Evolutionary conservation across 2,113 vertebrate species (phyloP), one percentile per base, ranked within the genome.

Genomic region (Podocnemis expansa): DNA sequence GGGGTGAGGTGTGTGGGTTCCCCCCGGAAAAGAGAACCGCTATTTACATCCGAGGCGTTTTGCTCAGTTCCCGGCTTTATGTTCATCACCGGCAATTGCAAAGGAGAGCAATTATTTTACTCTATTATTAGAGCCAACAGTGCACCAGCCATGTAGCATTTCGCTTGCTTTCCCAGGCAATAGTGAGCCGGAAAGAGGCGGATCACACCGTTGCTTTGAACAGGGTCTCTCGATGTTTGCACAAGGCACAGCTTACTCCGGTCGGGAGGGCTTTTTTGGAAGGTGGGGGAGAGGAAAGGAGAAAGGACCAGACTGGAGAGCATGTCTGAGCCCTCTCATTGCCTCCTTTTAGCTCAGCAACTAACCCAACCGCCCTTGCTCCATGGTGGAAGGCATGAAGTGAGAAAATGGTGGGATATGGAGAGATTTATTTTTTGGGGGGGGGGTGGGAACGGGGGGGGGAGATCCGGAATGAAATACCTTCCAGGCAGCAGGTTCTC

Each of bases 401-500:
- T 97, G 89, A 96, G 97, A 98, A 98, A 98, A 98, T 98, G 98
- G 98, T 97, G 98, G 98, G 96, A 98, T 97, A 97, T 94, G 90
- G 91, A 97, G 97, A 97, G 97, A 93, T 97, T 97, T 98, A 90
- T 78, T 96, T 85, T 47, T 92, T 93, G 91, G 78, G 94, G 89
- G 84, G 78, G 86, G 76, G 58, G 89, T 91, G 93, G 45, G 92
- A 54, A 78, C 52, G 21, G 83, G 29, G 78, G 82, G 96, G 95
- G 95, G 94, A 96, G 96, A 94, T 97, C 97, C 95, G 89, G 91
- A 96, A 97, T 97, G 94, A 98, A 98, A 98, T 99, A 99, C 99
- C 99, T 99, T 99, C 99, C 96, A 99, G 98, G 98, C 99, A 99
- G 99, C 99, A 99, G 98, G 99, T 99, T 98, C 99, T 99, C 99